Base-by-base conservation (phyloP, 1,140 invertebrate species). In the Drosophila simulans region DNA sequence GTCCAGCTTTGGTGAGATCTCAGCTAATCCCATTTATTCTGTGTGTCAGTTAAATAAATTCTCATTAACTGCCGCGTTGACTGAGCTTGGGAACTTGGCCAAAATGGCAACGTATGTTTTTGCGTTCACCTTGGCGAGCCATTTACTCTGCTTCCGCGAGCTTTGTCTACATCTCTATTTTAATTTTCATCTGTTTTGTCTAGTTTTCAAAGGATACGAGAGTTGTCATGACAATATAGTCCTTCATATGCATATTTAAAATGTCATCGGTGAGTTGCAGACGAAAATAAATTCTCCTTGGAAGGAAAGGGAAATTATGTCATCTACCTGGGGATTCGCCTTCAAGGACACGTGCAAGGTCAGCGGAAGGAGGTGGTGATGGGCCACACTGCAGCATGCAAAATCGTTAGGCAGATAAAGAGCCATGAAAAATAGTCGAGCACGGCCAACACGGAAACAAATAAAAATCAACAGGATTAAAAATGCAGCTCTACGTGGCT, bases 401-500 rank as follows among this genome's bases (percentile, higher is more conserved):
- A 60, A 88, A 73, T 76, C 79, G 43, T 77, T 51, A 63, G 75
- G 42, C 65, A 77, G 59, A 79, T 88, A 88, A 79, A 88, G 78
- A 71, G 65, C 59, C 45, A 69, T 80, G 83, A 65, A 73, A 89
- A 89, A 27, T 51, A 48, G 76, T 45, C 57, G 51, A 72, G 40
- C 59, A 51, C 17, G 40, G 58, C 42, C 71, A 80, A 85, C 72
- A 80, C 77, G 84, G 76, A 79, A 88, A 83, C 83, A 88, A 89
- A 83, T 88, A 88, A 88, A 89, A 86, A 88, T 89, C 84, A 88
- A 88, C 84, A 88, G 80, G 84, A 88, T 88, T 88, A 89, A 88
- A 88, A 83, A 88, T 88, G 83, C 84, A 88, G 34, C 58, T 65
- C 37, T 49, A 40, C 42, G 39, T 53, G 49, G 51, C 51, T 31